phyloP scores from a whole-genome alignment of 2,797 vertebrate genomes.

The Hydrocynus forskahlii region DNA sequence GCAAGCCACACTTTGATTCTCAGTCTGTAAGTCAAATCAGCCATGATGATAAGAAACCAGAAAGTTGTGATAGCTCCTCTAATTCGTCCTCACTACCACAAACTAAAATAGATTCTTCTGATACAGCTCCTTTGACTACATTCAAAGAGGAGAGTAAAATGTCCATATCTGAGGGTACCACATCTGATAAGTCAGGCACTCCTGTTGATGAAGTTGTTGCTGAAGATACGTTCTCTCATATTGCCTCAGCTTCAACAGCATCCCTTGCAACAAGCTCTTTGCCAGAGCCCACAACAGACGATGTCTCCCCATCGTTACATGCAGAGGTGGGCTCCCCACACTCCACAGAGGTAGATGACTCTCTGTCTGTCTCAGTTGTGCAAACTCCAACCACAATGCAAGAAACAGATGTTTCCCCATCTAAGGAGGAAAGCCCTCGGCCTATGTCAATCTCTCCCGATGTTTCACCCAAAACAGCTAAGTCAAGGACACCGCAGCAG shows the following conservation, averaged over 20 bases:
- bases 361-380: conserved; percentile 97
- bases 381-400: conserved; percentile 95
- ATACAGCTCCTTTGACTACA: conserved; percentile 79
- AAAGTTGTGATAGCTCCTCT: conserved; percentile 68
- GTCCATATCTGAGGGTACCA: conserved; percentile 97
- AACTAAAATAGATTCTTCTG: conserved; percentile 78
- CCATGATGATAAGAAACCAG: conserved; percentile 71
- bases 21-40: conserved; percentile 64
- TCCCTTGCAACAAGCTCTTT: conserved; percentile 95
- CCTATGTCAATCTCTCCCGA: conserved; percentile 98
- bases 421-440: conserved; percentile 92
- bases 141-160: conserved; percentile 97
- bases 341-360: conserved; percentile 97
- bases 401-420: conserved; percentile 91
- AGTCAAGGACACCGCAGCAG: conserved; percentile 80
- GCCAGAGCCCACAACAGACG: conserved; percentile 93
- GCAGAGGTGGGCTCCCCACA: conserved; percentile 96
- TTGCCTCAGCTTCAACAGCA: conserved; percentile 94
- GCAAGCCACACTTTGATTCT: conserved; percentile 66
- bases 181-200: conserved; percentile 94
- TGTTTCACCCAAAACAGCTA: conserved; percentile 88
- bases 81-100: conserved; percentile 68
- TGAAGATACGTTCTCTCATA: conserved; percentile 95
- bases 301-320: conserved; percentile 91
- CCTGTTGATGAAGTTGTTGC: conserved; percentile 93